These are phyloP conservation scores for Acleris laterana DNA, from an alignment of 2,888 invertebrate species.

Conservation along the genomic window DNA sequence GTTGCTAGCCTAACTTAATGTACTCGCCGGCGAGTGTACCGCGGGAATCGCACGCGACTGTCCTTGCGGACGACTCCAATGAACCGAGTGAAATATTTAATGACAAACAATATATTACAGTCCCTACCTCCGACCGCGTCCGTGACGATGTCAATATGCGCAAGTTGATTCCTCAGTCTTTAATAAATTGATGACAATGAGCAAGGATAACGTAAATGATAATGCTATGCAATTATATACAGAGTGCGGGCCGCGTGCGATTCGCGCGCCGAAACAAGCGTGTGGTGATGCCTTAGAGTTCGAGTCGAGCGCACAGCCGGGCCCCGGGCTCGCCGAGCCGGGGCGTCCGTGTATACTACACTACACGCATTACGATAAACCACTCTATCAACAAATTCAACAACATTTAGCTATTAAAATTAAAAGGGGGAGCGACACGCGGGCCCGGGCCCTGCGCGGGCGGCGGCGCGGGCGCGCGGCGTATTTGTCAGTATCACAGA, in stretches of 20 bases:
- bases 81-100: slow-evolving; percentile 65
- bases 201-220: slow-evolving; percentile 82
- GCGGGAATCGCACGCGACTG: slow-evolving; percentile 54
- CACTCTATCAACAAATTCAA: slow-evolving; percentile 83
- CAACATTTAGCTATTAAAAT: slow-evolving; percentile 83
- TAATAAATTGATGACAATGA: slow-evolving; percentile 84
- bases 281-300: slow-evolving; percentile 66
- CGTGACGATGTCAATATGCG: slow-evolving; percentile 82
- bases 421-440: slow-evolving; percentile 68
- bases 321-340: slow-evolving; percentile 72
- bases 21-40: slow-evolving; percentile 46
- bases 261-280: slow-evolving; percentile 53
- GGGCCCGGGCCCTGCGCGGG: slow-evolving; percentile 41
- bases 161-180: slow-evolving; percentile 84
- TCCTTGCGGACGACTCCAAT: slow-evolving; percentile 53
- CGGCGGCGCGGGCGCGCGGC: slow-evolving; percentile 37
- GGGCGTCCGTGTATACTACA: slow-evolving; percentile 68
- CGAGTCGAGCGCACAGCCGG: slow-evolving; percentile 79
- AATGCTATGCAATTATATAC: slow-evolving; percentile 82
- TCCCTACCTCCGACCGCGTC: slow-evolving; percentile 72
- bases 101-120: slow-evolving; percentile 72
- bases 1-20: slow-evolving; percentile 30
- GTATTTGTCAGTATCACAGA: slow-evolving; percentile 57
- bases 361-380: slow-evolving; percentile 77
- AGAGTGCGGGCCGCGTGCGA: slow-evolving; percentile 64